A percentile compares a stretch with the other conserved stretches of the same genome.
phyloP scores from a whole-genome alignment of 2,113 vertebrate species.

The Eleginops maclovinus region DNA sequence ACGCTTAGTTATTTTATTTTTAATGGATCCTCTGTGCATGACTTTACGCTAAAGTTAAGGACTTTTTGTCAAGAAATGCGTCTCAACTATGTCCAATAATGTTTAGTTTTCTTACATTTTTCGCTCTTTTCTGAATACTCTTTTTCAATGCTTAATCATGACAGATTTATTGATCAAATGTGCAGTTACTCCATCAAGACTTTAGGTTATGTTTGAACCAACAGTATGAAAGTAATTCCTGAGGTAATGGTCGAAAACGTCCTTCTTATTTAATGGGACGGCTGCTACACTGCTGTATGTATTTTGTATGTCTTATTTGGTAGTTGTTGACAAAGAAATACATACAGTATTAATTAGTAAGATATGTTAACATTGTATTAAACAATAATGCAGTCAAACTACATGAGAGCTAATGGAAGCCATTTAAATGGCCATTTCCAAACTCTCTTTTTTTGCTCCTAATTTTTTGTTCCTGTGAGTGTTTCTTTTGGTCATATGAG shows the following conservation, averaged over 20 bases:
- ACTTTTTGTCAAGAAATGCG: no score
- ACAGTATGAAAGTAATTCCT: background rate
- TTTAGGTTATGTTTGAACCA: background rate
- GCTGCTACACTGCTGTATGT: conserved; percentile 17
- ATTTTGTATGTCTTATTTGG: conserved; percentile 7
- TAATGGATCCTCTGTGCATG: conserved; percentile 6
- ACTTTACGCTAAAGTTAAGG: background rate
- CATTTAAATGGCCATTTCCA: conserved; percentile 45
- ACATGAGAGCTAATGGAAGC: conserved; percentile 53
- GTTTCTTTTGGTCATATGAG: conserved; percentile 69
- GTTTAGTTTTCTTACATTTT: conserved; percentile 7
- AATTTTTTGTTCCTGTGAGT: conserved; percentile 62
- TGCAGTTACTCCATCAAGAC: conserved; percentile 8
- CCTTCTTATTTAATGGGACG: conserved; percentile 4
- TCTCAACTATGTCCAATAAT: background rate
- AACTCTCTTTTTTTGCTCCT: conserved; percentile 39
- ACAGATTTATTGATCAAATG: conserved; percentile 31
- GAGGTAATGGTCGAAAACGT: conserved; percentile 1
- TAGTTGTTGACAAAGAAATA: conserved; percentile 17
- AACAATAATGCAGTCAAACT: conserved; percentile 41
- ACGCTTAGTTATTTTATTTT: background rate
- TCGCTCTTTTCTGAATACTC: background rate
- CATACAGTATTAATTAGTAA: conserved; percentile 21
- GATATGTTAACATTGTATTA: conserved; percentile 8
- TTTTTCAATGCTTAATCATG: background rate